Evolutionary conservation across 2,113 vertebrate species (phyloP).

Genomic region (Sardina pilchardus): DNA sequence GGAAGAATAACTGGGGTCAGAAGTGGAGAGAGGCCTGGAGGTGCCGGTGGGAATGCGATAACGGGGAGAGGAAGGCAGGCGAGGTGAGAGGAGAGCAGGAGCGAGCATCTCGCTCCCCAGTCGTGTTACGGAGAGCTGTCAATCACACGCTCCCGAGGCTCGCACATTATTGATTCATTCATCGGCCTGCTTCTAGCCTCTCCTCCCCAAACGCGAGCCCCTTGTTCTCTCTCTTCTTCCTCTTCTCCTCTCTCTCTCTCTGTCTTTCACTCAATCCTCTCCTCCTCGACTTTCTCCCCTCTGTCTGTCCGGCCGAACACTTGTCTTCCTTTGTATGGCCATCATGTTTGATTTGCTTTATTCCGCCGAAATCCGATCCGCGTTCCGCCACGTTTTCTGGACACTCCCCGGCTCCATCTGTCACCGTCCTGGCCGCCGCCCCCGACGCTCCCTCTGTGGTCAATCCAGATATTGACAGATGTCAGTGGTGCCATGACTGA

Average conservation of each 20-base stretch:
- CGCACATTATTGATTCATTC: constrained; percentile 62
- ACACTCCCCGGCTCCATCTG: neutral
- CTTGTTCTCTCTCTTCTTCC: constrained; percentile 7
- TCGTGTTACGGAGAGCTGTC: constrained; percentile 61
- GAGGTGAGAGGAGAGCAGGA: constrained; percentile 43
- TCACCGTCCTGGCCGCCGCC: neutral
- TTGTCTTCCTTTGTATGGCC: constrained; percentile 32
- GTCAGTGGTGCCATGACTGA: constrained; percentile 53
- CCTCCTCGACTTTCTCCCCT: neutral
- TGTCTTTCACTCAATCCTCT: constrained; percentile 42
- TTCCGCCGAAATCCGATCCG: neutral
- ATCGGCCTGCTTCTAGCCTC: constrained; percentile 28
- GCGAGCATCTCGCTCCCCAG: constrained; percentile 47
- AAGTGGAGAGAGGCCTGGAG: neutral
- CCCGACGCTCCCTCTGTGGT: neutral
- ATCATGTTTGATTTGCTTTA: neutral
- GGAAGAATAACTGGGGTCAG: neutral
- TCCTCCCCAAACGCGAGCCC: neutral
- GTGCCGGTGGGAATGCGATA: constrained; percentile 16
- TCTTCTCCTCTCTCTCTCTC: constrained; percentile 19
- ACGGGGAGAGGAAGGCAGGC: constrained; percentile 19
- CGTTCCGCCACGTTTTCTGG: neutral
- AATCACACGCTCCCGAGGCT: constrained; percentile 55
- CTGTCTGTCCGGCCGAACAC: constrained; percentile 31
- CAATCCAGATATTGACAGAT: constrained; percentile 52